Base-by-base conservation (phyloP, 1,140 invertebrate species). In the Centruroides sculpturatus region DNA sequence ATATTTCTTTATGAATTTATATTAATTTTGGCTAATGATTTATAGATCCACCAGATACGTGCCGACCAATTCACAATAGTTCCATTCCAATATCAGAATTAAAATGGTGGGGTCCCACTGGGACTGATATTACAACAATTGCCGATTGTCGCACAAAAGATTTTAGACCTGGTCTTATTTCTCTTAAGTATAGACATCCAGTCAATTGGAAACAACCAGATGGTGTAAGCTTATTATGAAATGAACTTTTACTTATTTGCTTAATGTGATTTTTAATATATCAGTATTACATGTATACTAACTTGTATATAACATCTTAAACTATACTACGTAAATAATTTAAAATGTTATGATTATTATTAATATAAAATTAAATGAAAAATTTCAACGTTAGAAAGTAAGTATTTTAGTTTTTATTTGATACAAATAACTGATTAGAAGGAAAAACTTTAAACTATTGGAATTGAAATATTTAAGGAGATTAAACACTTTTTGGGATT, bases 161-260 rank as follows among this genome's bases (percentile, higher is more conserved):
- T 70, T 83, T 82, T 62, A 78, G 88, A 52, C 89, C 91, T 0
- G 93, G 92, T 0, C 76, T 96, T 0, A 92, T 90, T 0, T 91
- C 89, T 65, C 77, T 93, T 1, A 85, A 88, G 66, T 94, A 94
- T 71, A 81, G 85, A 61, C 83, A 86, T 70, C 92, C 90, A 0
- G 83, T 84, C 0, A 89, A 95, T 71, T 84, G 81, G 66, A 83
- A 82, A 5, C 87, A 92, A 67, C 92, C 92, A 1, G 92, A 96
- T 70, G 83, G 74, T 66, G 74, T 76, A 64, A 58, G 47, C 8
- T 36, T 6, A 23, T 23, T 23, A 23, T 23, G 23, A 23, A 23
- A 23, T 23, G 23, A 23, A 23, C 23, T 23, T 23, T 23, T 23
- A 23, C 23, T 23, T 23, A 23, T 23, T 23, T 23, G 23, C 23